Base-by-base conservation (phyloP, 2,888 invertebrate species). In the Reticulitermes lucifugus region DNA sequence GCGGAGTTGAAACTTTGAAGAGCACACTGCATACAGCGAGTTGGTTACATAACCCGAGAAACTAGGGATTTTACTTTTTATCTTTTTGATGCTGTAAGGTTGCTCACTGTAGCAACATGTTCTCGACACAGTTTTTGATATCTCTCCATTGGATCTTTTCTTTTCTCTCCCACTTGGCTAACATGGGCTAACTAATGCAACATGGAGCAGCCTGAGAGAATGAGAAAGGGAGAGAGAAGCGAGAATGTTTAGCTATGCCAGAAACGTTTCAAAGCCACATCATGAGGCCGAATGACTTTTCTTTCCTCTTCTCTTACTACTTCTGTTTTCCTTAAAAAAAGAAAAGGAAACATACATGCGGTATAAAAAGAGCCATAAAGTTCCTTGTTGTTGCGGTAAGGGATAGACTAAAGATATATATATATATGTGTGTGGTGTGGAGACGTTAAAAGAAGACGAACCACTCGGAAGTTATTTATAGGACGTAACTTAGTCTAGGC, bases 81-180 rank as follows among this genome's bases (percentile, higher is more conserved):
- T 22, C 51, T 25, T 51, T 79, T 51, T 79, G 35, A 18, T 65
- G 25, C 60, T 60, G 18, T 60, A 21, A 60, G 60, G 51, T 14
- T 51, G 51, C 55, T 75, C 43, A 75, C 79, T n/a, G n/a, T 65
- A 25, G 46, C 79, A 79, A 59, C 35, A 29, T 59, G 55, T 59
- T 59, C 80, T 59, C 85, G 70, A 83, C 85, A 82, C 82, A 83
- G 82, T 83, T 75, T 77, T 85, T 85, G 82, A 77, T 85, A 85
- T 85, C 85, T 85, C 85, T 82, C 85, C 25, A 35, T 29, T 77
- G 83, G 73, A 85, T 75, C 73, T 75, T 59, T 71, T 65, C 55
- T 77, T 65, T 46, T 60, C 75, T 82, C 75, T 79, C 75, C 43
- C 82, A 25, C 41, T 80, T 59, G 79, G 59, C 59, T 59, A 29